Evolutionary conservation across 2,888 invertebrate species (phyloP).

Genomic region (Oscheius sp.): DNA sequence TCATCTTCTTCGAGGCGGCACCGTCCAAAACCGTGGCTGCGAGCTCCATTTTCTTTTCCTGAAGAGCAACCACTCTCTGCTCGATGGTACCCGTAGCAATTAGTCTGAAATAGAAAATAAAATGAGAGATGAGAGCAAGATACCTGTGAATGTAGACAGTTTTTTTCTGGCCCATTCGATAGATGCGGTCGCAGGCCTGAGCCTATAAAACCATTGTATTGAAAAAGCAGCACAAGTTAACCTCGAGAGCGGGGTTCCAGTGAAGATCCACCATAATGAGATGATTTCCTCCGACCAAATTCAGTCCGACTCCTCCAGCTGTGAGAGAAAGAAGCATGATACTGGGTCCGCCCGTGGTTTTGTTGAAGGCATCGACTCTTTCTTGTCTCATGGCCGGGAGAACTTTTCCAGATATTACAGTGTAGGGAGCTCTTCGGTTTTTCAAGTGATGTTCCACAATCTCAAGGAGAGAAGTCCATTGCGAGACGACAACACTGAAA

Average conservation of each 20-base stretch:
- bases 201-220: slow-evolving; percentile 72
- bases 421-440: slow-evolving; percentile 73
- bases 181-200: slow-evolving; percentile 93
- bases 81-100: slow-evolving; percentile 89
- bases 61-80: slow-evolving; percentile 84
- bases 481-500: slow-evolving; percentile 83
- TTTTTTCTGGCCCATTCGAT: slow-evolving; percentile 88
- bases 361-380: slow-evolving; percentile 82
- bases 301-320: slow-evolving; percentile 94
- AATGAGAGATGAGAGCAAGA: background rate
- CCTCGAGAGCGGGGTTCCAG: slow-evolving; percentile 95
- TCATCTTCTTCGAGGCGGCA: slow-evolving; percentile 61
- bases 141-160: slow-evolving; percentile 86
- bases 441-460: slow-evolving; percentile 81
- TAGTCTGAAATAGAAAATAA: slow-evolving; percentile 78
- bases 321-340: slow-evolving; percentile 86
- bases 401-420: slow-evolving; percentile 84
- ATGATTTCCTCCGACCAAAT: slow-evolving; percentile 91
- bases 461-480: slow-evolving; percentile 87
- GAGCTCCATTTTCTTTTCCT: slow-evolving; percentile 83
- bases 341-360: slow-evolving; percentile 77
- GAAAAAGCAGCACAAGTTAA: too few species aligned
- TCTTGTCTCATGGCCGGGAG: slow-evolving; percentile 73
- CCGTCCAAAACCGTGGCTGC: slow-evolving; percentile 77
- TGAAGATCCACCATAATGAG: slow-evolving; percentile 90